These are phyloP conservation scores for Acleris holmiana DNA, from an alignment of 2,888 invertebrate species.

Conservation along the genomic window DNA sequence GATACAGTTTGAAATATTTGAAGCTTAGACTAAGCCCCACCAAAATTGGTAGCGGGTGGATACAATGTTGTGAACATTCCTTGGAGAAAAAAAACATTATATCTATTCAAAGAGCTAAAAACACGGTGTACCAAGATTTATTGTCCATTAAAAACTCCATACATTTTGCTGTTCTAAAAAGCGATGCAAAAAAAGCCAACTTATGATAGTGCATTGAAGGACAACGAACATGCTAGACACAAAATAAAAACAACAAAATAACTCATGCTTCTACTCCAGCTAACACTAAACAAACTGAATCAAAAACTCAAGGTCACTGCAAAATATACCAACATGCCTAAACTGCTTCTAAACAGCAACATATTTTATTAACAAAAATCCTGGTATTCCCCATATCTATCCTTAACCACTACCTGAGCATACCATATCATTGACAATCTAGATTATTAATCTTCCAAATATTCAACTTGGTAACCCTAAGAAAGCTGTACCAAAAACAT, in stretches of 20 bases:
- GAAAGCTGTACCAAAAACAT: too few relatives aligned
- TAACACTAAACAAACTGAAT: slow-evolving; percentile 14
- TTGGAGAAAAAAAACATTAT: slow-evolving; percentile 65
- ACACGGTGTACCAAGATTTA: slow-evolving; percentile 56
- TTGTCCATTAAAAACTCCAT: slow-evolving; percentile 48
- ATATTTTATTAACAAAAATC: slow-evolving; percentile 65
- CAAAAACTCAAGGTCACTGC: slow-evolving; percentile 30
- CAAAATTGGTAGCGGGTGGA: slow-evolving; percentile 57
- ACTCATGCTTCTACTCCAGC: slow-evolving; percentile 38
- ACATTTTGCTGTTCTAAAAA: slow-evolving; percentile 73
- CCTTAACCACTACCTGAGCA: slow-evolving; percentile 49
- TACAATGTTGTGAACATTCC: slow-evolving; percentile 74
- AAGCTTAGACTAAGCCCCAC: slow-evolving; percentile 55
- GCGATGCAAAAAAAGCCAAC: slow-evolving; percentile 57
- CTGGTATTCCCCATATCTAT: slow-evolving; percentile 64
- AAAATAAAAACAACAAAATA: slow-evolving; percentile 44
- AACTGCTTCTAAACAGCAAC: slow-evolving; percentile 70
- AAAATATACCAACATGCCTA: slow-evolving; percentile 34
- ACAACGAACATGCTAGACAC: slow-evolving; percentile 66
- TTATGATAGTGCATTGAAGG: slow-evolving; percentile 82
- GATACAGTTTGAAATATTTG: slow-evolving; percentile 29
- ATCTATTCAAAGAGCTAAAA: slow-evolving; percentile 56
- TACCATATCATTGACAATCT: too few relatives aligned
- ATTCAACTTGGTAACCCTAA: too few relatives aligned
- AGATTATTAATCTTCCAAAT: too few relatives aligned